A percentile compares a stretch with the other conserved stretches of the same genome.
phyloP scores from a whole-genome alignment of 2,888 invertebrate species.

The Malacosoma neustria region DNA sequence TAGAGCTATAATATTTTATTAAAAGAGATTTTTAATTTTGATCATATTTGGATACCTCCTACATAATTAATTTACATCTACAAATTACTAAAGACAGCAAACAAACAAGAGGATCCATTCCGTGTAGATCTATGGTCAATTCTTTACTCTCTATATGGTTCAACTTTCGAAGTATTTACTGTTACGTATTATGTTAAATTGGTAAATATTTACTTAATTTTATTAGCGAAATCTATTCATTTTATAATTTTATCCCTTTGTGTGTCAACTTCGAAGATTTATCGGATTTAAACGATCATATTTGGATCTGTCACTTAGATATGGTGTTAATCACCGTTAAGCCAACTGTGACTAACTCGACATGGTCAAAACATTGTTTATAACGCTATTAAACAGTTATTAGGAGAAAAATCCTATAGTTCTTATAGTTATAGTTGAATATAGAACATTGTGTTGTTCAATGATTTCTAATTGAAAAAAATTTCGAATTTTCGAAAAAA shows the following conservation, averaged over 20 bases:
- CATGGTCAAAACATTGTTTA: background rate
- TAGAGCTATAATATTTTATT: too few species aligned
- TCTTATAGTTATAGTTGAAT: too few species aligned
- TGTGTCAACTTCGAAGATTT: background rate
- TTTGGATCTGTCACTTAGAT: background rate
- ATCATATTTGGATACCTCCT: too few species aligned
- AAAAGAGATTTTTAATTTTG: too few species aligned
- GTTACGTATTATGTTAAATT: background rate
- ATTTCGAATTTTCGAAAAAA: too few species aligned
- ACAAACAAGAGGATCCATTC: background rate
- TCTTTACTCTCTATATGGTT: background rate
- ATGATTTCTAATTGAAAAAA: too few species aligned
- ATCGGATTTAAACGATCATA: background rate
- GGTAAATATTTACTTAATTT: background rate
- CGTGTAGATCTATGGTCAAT: background rate
- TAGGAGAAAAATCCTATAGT: too few species aligned
- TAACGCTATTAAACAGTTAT: too few species aligned
- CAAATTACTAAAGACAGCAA: too few species aligned
- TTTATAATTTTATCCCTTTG: background rate
- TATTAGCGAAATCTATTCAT: background rate
- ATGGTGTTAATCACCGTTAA: background rate
- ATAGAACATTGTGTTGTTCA: too few species aligned
- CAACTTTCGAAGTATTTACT: background rate
- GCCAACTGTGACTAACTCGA: background rate
- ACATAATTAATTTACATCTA: too few species aligned